These are phyloP conservation scores for Anser cygnoides DNA, from an alignment of 2,113 vertebrate genomes.

Conservation along the genomic window DNA sequence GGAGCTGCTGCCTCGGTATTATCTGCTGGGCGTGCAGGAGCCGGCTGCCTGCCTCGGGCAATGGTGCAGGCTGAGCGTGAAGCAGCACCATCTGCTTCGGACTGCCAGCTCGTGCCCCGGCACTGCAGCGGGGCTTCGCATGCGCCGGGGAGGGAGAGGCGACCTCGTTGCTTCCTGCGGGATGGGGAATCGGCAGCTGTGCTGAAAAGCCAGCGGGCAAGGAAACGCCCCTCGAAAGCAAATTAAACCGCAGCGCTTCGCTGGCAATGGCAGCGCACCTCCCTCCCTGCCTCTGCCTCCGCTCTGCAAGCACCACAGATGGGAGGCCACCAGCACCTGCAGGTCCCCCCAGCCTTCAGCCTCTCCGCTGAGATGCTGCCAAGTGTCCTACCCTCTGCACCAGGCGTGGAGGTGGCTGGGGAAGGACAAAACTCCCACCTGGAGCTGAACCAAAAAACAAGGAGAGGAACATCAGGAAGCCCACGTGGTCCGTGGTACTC, in stretches of 20 bases:
- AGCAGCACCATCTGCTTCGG: constrained; percentile 41
- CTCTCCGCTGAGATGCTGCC: neutral
- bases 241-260: neutral
- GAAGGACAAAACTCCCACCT: neutral
- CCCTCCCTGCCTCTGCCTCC: neutral
- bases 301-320: neutral
- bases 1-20: neutral
- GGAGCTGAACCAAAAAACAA: neutral
- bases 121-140: neutral
- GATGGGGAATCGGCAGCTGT: constrained; percentile 2
- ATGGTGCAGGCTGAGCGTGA: neutral
- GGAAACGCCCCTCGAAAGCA: neutral
- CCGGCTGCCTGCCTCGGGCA: neutral
- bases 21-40: neutral
- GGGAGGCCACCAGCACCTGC: neutral
- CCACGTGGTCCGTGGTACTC: neutral
- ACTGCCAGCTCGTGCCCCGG: neutral
- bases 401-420: neutral
- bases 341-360: neutral
- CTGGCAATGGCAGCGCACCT: neutral
- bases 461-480: neutral
- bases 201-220: neutral
- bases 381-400: neutral
- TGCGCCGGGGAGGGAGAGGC: neutral
- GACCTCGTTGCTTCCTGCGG: neutral